These are phyloP conservation scores for Lamellibrachia satsuma DNA, from an alignment of 2,888 invertebrate genomes.

Conservation along the genomic window DNA sequence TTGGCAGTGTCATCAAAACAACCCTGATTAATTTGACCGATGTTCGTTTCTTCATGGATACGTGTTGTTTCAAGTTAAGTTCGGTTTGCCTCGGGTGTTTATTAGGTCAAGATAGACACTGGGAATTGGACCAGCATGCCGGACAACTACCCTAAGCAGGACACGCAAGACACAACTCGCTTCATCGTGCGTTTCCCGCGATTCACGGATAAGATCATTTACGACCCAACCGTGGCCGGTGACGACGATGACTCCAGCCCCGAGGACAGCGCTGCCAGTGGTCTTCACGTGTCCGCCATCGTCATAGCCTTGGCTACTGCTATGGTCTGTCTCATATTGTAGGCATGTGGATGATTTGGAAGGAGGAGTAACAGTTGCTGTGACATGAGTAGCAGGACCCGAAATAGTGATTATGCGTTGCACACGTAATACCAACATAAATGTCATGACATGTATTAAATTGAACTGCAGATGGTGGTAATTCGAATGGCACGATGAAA, in stretches of 20 bases:
- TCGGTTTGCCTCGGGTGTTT: not conserved
- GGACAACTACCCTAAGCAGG: not conserved
- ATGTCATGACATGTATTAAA: not conserved
- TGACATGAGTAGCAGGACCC: not conserved
- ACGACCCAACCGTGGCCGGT: not conserved
- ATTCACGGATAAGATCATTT: not conserved
- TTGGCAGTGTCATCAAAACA: too few species aligned
- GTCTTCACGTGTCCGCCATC: not conserved
- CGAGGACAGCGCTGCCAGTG: not conserved
- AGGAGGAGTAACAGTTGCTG: not conserved
- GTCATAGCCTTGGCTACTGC: not conserved
- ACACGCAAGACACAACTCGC: not conserved
- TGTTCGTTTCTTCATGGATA: not conserved
- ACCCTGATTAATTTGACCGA: too few species aligned
- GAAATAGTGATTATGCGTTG: not conserved
- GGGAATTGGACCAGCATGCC: not conserved
- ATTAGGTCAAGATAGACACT: not conserved
- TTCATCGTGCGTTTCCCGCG: constrained; percentile 6
- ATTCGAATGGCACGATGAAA: not conserved
- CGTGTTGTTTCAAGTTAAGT: not conserved
- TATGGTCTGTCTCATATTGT: not conserved
- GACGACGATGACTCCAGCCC: not conserved
- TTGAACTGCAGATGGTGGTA: not conserved
- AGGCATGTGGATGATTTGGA: not conserved
- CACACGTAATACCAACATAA: not conserved